Evolutionary conservation across 2,113 vertebrate genomes (phyloP).

Genomic region (Ardeotis arabs): DNA sequence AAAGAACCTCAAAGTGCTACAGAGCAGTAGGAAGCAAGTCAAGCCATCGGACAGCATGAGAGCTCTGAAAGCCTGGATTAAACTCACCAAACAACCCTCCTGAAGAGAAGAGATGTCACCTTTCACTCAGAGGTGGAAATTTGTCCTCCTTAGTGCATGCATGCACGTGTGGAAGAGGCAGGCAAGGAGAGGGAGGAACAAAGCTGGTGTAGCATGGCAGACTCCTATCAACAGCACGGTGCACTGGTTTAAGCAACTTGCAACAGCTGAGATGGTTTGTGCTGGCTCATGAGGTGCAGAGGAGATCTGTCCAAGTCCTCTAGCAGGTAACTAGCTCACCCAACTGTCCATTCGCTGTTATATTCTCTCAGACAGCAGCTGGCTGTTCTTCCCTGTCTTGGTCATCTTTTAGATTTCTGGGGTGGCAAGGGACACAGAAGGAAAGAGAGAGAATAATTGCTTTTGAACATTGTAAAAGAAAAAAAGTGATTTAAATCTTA

Average conservation of each 20-base stretch:
- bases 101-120: slow-evolving; percentile 11
- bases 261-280: neutral
- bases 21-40: slow-evolving; percentile 3
- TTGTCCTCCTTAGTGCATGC: neutral
- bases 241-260: neutral
- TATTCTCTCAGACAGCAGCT: neutral
- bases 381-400: neutral
- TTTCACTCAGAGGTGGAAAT: slow-evolving; percentile 17
- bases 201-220: neutral
- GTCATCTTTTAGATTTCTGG: neutral
- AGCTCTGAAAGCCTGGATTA: slow-evolving; percentile 19
- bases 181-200: neutral
- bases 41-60: neutral
- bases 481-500: neutral
- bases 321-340: neutral
- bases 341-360: neutral
- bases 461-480: neutral
- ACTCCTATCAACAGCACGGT: neutral
- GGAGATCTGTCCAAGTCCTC: neutral
- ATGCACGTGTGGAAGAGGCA: neutral
- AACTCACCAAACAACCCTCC: neutral
- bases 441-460: neutral
- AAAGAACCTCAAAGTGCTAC: neutral
- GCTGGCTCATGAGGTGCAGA: neutral
- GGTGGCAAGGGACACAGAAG: neutral